Base-by-base conservation (phyloP, 2,888 invertebrate genomes). In the Scotopteryx bipunctaria region DNA sequence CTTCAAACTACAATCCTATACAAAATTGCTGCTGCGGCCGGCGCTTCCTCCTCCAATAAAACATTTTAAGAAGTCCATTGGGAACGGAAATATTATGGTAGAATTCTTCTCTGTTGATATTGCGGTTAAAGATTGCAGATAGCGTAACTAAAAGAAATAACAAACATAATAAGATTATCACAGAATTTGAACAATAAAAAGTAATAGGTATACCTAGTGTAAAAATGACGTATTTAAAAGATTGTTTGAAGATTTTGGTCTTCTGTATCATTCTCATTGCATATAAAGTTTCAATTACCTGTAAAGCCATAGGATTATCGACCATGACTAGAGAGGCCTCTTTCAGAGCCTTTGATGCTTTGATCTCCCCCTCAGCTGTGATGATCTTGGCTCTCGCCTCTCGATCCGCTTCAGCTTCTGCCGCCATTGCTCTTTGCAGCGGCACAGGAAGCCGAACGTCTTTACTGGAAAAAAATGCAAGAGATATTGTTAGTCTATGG, bases 101-200 rank as follows among this genome's bases (percentile, higher is more conserved):
- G 97, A 98, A 82, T 98, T 98, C 87, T 97, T 98, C 86, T 98
- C 98, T 0, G 97, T 96, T 0, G 98, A 96, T 80, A 98, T 97
- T 47, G 95, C 95, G 86, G 93, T 97, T 49, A 98, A 88, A 0
- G 98, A 98, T 89, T 98, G 98, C 29, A 97, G 91, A 78, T 96
- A 96, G n/a, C 96, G 93, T 55, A 96, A 74, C 95, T 96, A 84
- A 50, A 92, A 92, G 55, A 49, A 45, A 48, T n/a, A 38, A 8
- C 14, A 6, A 29, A 6, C 9, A 2, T 23, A 6, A 13, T 15
- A 14, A 21, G 23, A 2, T 23, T 4, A 1, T 23, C n/a, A 1
- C 8, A 15, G 8, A 3, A 17, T 35, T 19, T 16, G 5, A 6
- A 8, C 13, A 6, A 23, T 11, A 11, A 2, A 33, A n/a, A n/a